Evolutionary conservation across 2,797 vertebrate species (phyloP), one percentile per base, ranked within the genome.

Genomic region (Dicrostonyx torquatus): DNA sequence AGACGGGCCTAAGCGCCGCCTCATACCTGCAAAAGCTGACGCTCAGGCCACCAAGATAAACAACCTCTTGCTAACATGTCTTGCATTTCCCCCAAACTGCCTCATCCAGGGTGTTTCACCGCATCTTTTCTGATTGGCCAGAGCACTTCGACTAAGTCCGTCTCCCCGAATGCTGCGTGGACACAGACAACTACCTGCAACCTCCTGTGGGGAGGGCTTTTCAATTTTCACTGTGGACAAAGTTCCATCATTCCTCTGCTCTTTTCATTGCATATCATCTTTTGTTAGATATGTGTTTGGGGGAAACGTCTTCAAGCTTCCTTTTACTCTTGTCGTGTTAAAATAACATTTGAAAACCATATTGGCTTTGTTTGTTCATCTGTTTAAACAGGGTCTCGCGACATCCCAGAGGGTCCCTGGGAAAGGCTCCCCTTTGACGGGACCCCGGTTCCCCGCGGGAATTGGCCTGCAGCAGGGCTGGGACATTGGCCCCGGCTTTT

Each of bases 91-190:
- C 64, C 60, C 77, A 82, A 64, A n/a, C 58, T 34, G 18, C 15
- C 55, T 40, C 43, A 18, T 37, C 37, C 43, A n/a, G n/a, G n/a
- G n/a, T n/a, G n/a, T n/a, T n/a, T n/a, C n/a, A n/a, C n/a, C n/a
- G n/a, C n/a, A n/a, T n/a, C n/a, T n/a, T 91, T 92, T 90, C 86
- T 96, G n/a, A 34, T 29, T 34, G 76, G 79, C 53, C 12, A 24
- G 26, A 90, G 85, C 11, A 14, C 62, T 89, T 53, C 68, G 62
- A 70, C 90, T 86, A 82, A 90, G 60, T 85, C 15, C 5, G 48
- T 72, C 62, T 82, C 55, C 45, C 48, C 77, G 73, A 31, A 92
- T 29, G 29, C 45, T 89, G 3, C 78, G 29, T 40, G 40, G 88
- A 18, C 43, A 53, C 53, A 91, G 80, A 89, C 37, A 48, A 77